phyloP scores from a whole-genome alignment of 2,888 invertebrate species.

The Xanthorhoe designata region DNA sequence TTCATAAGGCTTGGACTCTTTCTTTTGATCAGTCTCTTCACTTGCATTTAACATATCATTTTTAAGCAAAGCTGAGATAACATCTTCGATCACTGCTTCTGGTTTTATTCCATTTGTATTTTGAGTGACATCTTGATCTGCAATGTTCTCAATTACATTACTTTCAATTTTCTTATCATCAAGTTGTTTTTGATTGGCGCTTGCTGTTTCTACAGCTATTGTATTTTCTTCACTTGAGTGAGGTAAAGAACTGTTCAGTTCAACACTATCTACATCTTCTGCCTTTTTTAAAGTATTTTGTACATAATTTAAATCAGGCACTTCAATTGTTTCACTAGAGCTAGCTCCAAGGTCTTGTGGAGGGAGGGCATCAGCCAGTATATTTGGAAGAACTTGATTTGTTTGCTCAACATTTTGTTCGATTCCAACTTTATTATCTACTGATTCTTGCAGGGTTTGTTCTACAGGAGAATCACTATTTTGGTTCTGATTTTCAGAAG shows the following conservation, averaged over 20 bases:
- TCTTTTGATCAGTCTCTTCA: neutral
- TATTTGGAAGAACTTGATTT: conserved; percentile 26
- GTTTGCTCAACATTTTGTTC: conserved; percentile 24
- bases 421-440: conserved; percentile 18
- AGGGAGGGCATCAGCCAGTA: conserved; percentile 27
- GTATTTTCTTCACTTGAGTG: conserved; percentile 20
- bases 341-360: conserved; percentile 44
- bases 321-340: conserved; percentile 49
- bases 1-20: neutral
- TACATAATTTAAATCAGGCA: conserved; percentile 53
- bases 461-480: conserved; percentile 10
- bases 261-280: conserved; percentile 49
- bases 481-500: conserved; percentile 11
- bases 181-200: conserved; percentile 22
- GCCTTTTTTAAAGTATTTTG: conserved; percentile 49
- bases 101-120: conserved; percentile 24
- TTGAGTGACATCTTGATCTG: conserved; percentile 13
- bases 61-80: conserved; percentile 18
- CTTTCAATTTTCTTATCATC: conserved; percentile 7
- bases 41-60: conserved; percentile 13
- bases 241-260: conserved; percentile 55
- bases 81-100: conserved; percentile 15
- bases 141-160: conserved; percentile 9
- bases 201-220: conserved; percentile 19
- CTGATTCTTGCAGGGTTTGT: conserved; percentile 14